A percentile compares a stretch with the other conserved stretches of the same genome.
These are phyloP conservation scores for Sinocyclocheilus anophthalmus DNA, from an alignment of 2,113 vertebrate genomes.

Conservation along the genomic window DNA sequence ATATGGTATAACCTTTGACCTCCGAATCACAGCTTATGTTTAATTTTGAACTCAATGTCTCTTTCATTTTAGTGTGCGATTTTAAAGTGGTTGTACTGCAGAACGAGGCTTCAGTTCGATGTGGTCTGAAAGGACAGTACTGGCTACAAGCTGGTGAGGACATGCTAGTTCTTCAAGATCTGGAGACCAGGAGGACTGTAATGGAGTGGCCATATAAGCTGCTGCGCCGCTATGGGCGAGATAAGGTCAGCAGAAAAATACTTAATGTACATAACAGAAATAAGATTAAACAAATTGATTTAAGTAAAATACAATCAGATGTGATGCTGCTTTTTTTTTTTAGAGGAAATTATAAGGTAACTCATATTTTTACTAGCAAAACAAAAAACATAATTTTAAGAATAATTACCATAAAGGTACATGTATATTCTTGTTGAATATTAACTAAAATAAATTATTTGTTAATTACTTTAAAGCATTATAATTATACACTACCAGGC, in stretches of 20 bases:
- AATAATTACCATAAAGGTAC: neutral
- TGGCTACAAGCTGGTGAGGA: conserved; percentile 81
- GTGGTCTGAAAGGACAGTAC: conserved; percentile 81
- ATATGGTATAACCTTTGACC: neutral
- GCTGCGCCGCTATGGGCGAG: conserved; percentile 88
- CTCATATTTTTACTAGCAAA: neutral
- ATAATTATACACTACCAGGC: neutral
- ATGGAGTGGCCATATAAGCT: conserved; percentile 87
- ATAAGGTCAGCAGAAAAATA: conserved; percentile 79
- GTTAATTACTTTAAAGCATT: neutral
- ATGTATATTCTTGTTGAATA: no score
- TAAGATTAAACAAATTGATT: no score
- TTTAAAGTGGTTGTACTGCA: conserved; percentile 85
- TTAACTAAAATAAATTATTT: neutral
- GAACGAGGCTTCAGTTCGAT: conserved; percentile 83
- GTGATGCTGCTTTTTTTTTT: no score
- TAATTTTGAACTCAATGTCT: neutral
- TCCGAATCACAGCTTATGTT: neutral
- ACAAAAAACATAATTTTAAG: neutral
- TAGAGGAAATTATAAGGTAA: neutral
- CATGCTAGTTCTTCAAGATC: conserved; percentile 79
- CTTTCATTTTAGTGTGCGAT: conserved; percentile 70
- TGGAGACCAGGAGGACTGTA: conserved; percentile 67
- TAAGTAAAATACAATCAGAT: no score
- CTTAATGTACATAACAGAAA: no score